Conservation (phyloP, 1,140 invertebrate species). For the Camponotus vicinus region DNA sequence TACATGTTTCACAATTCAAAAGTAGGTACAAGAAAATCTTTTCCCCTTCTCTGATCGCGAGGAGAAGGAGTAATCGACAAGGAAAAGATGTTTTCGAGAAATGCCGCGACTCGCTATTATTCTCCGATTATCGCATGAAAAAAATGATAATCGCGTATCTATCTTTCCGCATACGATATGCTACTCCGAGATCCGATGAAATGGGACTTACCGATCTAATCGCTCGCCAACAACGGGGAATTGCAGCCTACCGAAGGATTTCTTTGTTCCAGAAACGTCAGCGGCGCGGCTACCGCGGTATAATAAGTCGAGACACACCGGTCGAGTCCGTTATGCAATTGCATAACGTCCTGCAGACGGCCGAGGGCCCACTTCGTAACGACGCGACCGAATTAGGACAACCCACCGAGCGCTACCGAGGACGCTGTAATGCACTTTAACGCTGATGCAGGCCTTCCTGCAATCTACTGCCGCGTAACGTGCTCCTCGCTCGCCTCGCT, state of each 20-base stretch:
- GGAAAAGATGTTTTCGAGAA: neutral
- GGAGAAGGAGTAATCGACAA: neutral
- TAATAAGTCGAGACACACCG: slow-evolving; percentile 55
- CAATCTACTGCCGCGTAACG: slow-evolving; percentile 42
- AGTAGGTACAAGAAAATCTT: neutral
- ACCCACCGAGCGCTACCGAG: slow-evolving; percentile 37
- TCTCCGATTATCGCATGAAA: neutral
- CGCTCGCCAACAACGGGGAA: neutral
- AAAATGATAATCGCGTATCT: neutral
- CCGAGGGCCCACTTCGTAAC: slow-evolving; percentile 24
- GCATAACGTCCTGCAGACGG: slow-evolving; percentile 39
- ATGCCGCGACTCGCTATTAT: neutral
- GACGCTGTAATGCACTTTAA: slow-evolving; percentile 56
- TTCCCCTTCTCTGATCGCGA: neutral
- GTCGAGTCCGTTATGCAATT: slow-evolving; percentile 70
- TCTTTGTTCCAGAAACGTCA: slow-evolving; percentile 47
- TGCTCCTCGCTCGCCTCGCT: slow-evolving; percentile 27
- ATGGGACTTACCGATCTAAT: slow-evolving; percentile 2
- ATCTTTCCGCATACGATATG: neutral
- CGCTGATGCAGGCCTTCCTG: slow-evolving; percentile 62
- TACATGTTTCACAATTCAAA: too few species aligned
- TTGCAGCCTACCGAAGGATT: neutral
- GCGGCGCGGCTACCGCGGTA: slow-evolving; percentile 13
- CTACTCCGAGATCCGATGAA: neutral
- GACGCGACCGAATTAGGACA: slow-evolving; percentile 56